Base-by-base conservation (phyloP, 2,888 invertebrate species). In the Cryptocheilus praepositus region DNA sequence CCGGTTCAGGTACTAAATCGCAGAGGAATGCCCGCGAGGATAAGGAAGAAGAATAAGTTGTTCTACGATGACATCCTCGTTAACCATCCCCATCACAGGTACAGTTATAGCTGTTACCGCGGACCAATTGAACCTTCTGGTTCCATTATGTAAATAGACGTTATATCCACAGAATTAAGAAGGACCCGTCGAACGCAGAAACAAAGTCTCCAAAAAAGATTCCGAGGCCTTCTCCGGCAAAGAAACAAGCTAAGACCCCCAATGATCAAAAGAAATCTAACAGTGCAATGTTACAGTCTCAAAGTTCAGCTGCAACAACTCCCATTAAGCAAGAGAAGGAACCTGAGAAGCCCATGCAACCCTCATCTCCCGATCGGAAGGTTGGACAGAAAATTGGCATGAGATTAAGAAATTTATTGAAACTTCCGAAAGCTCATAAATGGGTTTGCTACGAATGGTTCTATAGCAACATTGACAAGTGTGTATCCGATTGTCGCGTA, bases 391-490 rank as follows among this genome's bases (percentile, higher is more conserved):
- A 95, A 81, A 96, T 98, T 80, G 98, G 98, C 1, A 92, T 96
- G 90, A 91, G 97, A 74, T 90, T 97, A 67, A 91, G 97, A 75
- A 99, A 99, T 90, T 91, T 99, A 36, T 90, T 99, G 3, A 99
- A 99, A 89, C 90, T 99, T 74, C 99, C 99, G 0, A 99, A 99
- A 90, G 99, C 99, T 3, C 98, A 99, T 88, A 98, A 97, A 89
- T 99, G 98, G 98, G 98, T 99, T 8, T 98, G 98, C 89, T 99
- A 97, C 89, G 99, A 99, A 89, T 99, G 98, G 94, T 99, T 99
- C 90, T 99, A 99, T 89, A 98, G 99, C 79, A 98, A 98, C 85
- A 95, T 99, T 81, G 99, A 99, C 86, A 91, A 92, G 91, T 93
- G 89, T 88, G 90, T 89, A 60, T 51, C 25, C n/a, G 15, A 44